Conservation (phyloP, 37 sponge, comb jelly and placozoan genomes). For the Tethya wilhelma region DNA sequence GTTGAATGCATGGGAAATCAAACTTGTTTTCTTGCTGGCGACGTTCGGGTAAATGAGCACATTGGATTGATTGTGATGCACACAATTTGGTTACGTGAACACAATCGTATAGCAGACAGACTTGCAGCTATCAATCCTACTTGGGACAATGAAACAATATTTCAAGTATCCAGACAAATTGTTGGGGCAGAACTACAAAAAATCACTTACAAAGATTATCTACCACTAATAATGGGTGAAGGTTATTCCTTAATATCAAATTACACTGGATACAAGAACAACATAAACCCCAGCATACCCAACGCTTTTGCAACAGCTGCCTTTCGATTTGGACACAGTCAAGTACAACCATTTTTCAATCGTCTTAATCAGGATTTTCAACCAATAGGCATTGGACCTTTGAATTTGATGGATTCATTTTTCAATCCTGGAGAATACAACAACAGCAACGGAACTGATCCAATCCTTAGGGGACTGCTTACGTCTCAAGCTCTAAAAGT, state of each 20-base stretch:
- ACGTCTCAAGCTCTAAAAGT: slow-evolving; percentile 26
- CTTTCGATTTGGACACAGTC: slow-evolving; percentile 81
- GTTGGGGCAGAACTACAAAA: slow-evolving; percentile 77
- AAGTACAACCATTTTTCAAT: slow-evolving; percentile 57
- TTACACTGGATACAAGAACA: slow-evolving; percentile 60
- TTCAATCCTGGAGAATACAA: slow-evolving; percentile 44
- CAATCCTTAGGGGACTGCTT: slow-evolving; percentile 73
- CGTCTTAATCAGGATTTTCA: slow-evolving; percentile 47
- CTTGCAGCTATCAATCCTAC: slow-evolving; percentile 63
- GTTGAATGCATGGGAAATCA: background rate
- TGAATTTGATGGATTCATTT: slow-evolving; percentile 46
- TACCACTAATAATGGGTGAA: slow-evolving; percentile 70
- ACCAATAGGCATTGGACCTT: slow-evolving; percentile 20
- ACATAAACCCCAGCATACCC: slow-evolving; percentile 36
- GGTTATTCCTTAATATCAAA: background rate
- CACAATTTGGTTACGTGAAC: slow-evolving; percentile 95
- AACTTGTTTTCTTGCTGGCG: slow-evolving; percentile 77
- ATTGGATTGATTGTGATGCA: slow-evolving; percentile 82
- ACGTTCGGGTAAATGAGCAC: slow-evolving; percentile 86
- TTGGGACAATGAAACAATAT: slow-evolving; percentile 80
- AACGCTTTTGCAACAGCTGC: slow-evolving; percentile 80
- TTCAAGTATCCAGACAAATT: slow-evolving; percentile 78
- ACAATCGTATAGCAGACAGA: slow-evolving; percentile 84
- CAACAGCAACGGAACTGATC: slow-evolving; percentile 72
- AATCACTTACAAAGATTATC: slow-evolving; percentile 86